These are phyloP conservation scores for Thunnus albacares DNA, from an alignment of 2,797 vertebrate species.

Conservation along the genomic window DNA sequence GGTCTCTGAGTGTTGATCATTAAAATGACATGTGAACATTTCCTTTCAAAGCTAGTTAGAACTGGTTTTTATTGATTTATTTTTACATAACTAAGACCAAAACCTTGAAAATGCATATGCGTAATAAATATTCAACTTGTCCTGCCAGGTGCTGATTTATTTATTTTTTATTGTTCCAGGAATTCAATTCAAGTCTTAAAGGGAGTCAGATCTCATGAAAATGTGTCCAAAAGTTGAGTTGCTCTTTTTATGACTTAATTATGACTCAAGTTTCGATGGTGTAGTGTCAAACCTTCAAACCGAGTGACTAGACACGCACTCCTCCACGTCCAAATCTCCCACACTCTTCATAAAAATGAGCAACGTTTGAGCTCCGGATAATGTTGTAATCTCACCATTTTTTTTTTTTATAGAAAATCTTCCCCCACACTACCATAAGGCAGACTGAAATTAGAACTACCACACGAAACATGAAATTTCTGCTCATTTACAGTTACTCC, in stretches of 20 bases:
- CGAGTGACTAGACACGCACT: neutral
- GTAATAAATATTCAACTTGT: neutral
- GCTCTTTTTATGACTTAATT: neutral
- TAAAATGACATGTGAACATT: neutral
- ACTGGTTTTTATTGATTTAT: too few relatives aligned
- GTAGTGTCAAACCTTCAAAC: neutral
- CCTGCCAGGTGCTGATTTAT: neutral
- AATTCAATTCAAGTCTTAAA: neutral
- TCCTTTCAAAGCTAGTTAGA: neutral
- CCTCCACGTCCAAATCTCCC: too few relatives aligned
- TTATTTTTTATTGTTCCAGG: neutral
- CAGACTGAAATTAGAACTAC: too few relatives aligned
- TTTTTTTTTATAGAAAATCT: neutral
- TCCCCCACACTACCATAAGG: neutral
- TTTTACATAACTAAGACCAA: neutral
- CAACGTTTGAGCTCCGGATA: neutral
- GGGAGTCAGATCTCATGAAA: too few relatives aligned
- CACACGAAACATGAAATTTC: too few relatives aligned
- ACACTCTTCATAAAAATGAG: neutral
- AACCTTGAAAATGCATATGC: neutral
- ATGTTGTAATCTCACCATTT: neutral
- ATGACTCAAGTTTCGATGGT: neutral
- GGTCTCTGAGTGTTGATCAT: neutral
- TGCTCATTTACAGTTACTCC: neutral
- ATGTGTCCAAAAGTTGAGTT: too few relatives aligned